Evolutionary conservation across 2,888 invertebrate species (phyloP), one percentile per base, ranked within the genome.

Genomic region (Herminia tarsipennalis): DNA sequence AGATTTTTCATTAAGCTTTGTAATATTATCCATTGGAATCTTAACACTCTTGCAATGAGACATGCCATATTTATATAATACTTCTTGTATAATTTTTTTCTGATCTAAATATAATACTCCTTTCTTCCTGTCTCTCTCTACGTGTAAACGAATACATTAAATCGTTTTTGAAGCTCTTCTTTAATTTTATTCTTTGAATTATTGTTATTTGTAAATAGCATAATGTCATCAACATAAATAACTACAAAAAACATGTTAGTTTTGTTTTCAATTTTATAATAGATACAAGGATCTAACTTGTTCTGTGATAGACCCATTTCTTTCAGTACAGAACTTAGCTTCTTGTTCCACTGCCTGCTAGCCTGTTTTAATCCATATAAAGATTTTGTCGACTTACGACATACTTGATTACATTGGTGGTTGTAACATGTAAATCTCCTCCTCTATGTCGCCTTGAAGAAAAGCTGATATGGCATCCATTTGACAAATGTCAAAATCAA

Each of bases 321-420:
- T 20, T 20, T 33, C 12, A 33, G 10, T 12, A 21, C 8, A 10
- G 5, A 10, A 21, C 5, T 10, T 10, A 33, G 14, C 12, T 40
- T 43, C 5, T 20, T 27, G 18, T 43, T 43, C 43, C 37, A 43
- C 6, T 32, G 36, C n/a, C 37, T 37, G 25, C 43, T 37, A 0
- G 37, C 49, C 22, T 56, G 49, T 10, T 46, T 48, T 0, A 56
- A 33, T 2, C 46, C 55, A 27, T 47, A 47, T 16, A 55, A 35
- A 2, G 40, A 12, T 6, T 50, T 55, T 2, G 40, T 47, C 2
- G 44, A 10, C n/a, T n/a, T n/a, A n/a, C 6, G 17, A 34, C 46
- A 55, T 10, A 44, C 50, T n/a, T 16, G 13, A n/a, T 14, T 14
- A 29, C 8, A n/a, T 3, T 16, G 17, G 16, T 17, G 29, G 28